These are phyloP conservation scores for Drosophila nigritarsus DNA, from an alignment of 2,888 invertebrate genomes.

Conservation along the genomic window DNA sequence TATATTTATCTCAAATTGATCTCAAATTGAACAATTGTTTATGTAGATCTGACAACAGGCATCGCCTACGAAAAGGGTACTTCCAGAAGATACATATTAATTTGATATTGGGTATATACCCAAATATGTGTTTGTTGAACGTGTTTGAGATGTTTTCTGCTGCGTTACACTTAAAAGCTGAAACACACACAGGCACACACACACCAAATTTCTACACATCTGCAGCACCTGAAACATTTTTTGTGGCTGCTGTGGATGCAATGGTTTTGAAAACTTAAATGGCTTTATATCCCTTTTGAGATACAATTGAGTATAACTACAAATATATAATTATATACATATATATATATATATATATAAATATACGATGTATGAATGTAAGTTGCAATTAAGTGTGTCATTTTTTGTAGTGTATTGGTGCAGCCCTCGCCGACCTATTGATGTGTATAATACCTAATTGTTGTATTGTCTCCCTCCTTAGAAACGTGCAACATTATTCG, in stretches of 20 bases:
- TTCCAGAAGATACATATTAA: slow-evolving; percentile 31
- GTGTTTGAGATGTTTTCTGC: slow-evolving; percentile 10
- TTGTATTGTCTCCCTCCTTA: slow-evolving; percentile 33
- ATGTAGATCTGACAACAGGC: neutral
- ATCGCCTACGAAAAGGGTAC: slow-evolving; percentile 6
- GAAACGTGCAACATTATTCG: slow-evolving; percentile 41
- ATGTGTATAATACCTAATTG: slow-evolving; percentile 53
- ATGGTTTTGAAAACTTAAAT: slow-evolving; percentile 72
- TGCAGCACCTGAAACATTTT: slow-evolving; percentile 26
- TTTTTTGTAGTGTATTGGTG: slow-evolving; percentile 66
- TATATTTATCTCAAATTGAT: too few species aligned
- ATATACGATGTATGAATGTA: slow-evolving; percentile 47
- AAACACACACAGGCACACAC: neutral
- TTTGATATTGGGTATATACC: slow-evolving; percentile 1
- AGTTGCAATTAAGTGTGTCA: slow-evolving; percentile 56
- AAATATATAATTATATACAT: slow-evolving; percentile 29
- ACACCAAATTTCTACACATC: slow-evolving; percentile 41
- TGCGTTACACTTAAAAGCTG: slow-evolving; percentile 16
- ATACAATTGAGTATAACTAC: slow-evolving; percentile 69
- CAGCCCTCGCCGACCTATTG: slow-evolving; percentile 35
- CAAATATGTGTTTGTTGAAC: slow-evolving; percentile 8
- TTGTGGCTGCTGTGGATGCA: slow-evolving; percentile 44
- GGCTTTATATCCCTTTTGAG: slow-evolving; percentile 82
- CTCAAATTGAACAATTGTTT: slow-evolving; percentile 4
- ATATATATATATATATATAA: slow-evolving; percentile 39